A percentile compares a stretch with the other conserved stretches of the same genome.
Evolutionary conservation across 2,888 invertebrate genomes (phyloP).

Genomic region (Drosophila quinaria): DNA sequence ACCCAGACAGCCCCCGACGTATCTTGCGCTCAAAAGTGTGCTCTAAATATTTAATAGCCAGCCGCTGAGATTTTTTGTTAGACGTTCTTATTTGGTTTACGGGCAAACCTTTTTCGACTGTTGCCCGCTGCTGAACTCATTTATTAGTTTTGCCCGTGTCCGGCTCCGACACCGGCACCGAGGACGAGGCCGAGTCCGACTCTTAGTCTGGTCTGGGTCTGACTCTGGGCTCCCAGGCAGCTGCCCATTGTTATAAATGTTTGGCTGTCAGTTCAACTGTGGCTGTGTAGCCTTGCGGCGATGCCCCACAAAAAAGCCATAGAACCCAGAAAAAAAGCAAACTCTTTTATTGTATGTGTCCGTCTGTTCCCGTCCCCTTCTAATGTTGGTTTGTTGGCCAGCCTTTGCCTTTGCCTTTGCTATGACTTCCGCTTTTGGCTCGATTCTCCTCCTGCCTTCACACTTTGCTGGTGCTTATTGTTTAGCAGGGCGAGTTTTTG

Average conservation of each 20-base stretch:
- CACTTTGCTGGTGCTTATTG: slow-evolving; percentile 56
- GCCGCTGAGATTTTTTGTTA: slow-evolving; percentile 55
- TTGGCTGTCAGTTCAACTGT: slow-evolving; percentile 69
- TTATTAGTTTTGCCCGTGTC: slow-evolving; percentile 73
- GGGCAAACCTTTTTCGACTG: slow-evolving; percentile 58
- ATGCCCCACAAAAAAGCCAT: slow-evolving; percentile 46
- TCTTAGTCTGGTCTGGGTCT: slow-evolving; percentile 1
- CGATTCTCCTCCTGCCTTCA: slow-evolving; percentile 16
- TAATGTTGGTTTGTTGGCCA: slow-evolving; percentile 47
- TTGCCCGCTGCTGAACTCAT: slow-evolving; percentile 67
- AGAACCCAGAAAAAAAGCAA: slow-evolving; percentile 2
- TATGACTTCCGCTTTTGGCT: slow-evolving; percentile 56
- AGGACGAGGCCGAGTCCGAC: slow-evolving; percentile 13
- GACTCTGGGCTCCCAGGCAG: slow-evolving; percentile 13
- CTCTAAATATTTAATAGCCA: slow-evolving; percentile 71
- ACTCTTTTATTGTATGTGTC: slow-evolving; percentile 43
- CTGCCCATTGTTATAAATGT: slow-evolving; percentile 74
- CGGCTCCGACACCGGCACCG: slow-evolving; percentile 12
- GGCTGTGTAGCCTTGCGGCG: slow-evolving; percentile 63
- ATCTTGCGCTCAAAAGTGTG: slow-evolving; percentile 45
- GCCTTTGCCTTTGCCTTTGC: slow-evolving; percentile 47
- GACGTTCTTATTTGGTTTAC: slow-evolving; percentile 57
- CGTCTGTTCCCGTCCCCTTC: slow-evolving; percentile 30
- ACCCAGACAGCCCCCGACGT: slow-evolving; percentile 18
- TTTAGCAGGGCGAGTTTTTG: slow-evolving; percentile 62